Evolutionary conservation across 2,888 invertebrate genomes (phyloP).

Genomic region (Volucella inanis): DNA sequence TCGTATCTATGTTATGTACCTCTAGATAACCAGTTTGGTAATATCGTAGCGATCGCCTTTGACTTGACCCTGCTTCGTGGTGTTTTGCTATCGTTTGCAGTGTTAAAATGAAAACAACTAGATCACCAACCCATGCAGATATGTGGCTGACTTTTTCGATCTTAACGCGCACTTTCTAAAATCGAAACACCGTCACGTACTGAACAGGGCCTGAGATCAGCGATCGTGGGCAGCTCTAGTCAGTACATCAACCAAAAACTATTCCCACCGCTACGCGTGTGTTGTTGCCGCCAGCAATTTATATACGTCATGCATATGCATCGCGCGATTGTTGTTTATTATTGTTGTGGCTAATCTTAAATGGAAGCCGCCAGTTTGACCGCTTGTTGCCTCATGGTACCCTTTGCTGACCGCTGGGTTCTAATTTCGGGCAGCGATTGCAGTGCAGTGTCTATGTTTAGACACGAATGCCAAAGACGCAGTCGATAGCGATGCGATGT

Average conservation of each 20-base stretch:
- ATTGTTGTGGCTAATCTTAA: conserved; percentile 23
- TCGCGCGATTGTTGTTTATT: conserved; percentile 22
- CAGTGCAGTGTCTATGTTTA: conserved; percentile 46
- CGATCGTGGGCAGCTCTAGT: conserved; percentile 28
- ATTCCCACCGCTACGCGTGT: background rate
- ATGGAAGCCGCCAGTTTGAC: background rate
- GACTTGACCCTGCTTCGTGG: conserved; percentile 40
- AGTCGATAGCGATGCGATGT: conserved; percentile 46
- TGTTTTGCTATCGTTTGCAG: conserved; percentile 19
- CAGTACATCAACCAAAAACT: background rate
- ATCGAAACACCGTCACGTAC: conserved; percentile 31
- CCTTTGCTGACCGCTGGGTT: conserved; percentile 37
- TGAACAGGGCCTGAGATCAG: conserved; percentile 7
- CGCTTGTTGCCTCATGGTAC: conserved; percentile 12
- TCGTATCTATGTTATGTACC: no score
- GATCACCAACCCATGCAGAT: conserved; percentile 12
- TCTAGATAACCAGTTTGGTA: conserved; percentile 40
- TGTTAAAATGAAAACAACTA: conserved; percentile 44
- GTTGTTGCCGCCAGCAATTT: no score
- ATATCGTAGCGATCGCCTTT: conserved; percentile 31
- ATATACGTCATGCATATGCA: conserved; percentile 29
- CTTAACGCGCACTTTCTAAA: conserved; percentile 26
- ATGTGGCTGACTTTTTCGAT: background rate
- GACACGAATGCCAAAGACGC: conserved; percentile 51
- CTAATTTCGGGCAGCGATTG: conserved; percentile 45